Evolutionary conservation across 2,888 invertebrate genomes (phyloP).

Genomic region (Oxystoma pomonae): DNA sequence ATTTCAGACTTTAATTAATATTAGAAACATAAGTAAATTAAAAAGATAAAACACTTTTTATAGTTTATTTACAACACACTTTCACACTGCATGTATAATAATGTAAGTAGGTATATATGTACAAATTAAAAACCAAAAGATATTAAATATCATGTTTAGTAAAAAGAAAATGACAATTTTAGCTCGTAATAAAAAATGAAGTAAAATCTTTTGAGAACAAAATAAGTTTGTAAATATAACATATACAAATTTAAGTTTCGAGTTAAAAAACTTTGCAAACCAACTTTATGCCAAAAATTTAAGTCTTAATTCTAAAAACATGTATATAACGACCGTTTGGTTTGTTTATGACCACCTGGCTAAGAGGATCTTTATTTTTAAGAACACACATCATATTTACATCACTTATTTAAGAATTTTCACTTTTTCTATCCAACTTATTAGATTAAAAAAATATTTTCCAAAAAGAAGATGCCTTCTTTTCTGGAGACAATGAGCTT

Average conservation of each 20-base stretch:
- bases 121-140: conserved; percentile 34
- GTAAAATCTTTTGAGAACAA: conserved; percentile 2
- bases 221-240: neutral
- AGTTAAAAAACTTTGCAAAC: conserved; percentile 22
- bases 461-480: too few species aligned
- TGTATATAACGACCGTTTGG: too few species aligned
- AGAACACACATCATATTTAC: too few species aligned
- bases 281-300: conserved; percentile 14
- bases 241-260: conserved; percentile 14
- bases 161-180: conserved; percentile 15
- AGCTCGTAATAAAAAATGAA: conserved; percentile 5
- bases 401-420: too few species aligned
- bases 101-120: conserved; percentile 32
- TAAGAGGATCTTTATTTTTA: too few species aligned
- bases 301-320: too few species aligned
- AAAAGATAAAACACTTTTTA: conserved; percentile 37
- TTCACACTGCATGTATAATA: conserved; percentile 36
- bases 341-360: too few species aligned
- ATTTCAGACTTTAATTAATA: conserved; percentile 43
- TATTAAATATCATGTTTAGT: conserved; percentile 25
- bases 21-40: conserved; percentile 29
- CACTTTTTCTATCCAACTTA: too few species aligned
- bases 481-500: too few species aligned
- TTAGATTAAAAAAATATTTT: too few species aligned
- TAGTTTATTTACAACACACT: conserved; percentile 43